Conservation (phyloP, 2,888 invertebrate species). For the Tridacna gigas region DNA sequence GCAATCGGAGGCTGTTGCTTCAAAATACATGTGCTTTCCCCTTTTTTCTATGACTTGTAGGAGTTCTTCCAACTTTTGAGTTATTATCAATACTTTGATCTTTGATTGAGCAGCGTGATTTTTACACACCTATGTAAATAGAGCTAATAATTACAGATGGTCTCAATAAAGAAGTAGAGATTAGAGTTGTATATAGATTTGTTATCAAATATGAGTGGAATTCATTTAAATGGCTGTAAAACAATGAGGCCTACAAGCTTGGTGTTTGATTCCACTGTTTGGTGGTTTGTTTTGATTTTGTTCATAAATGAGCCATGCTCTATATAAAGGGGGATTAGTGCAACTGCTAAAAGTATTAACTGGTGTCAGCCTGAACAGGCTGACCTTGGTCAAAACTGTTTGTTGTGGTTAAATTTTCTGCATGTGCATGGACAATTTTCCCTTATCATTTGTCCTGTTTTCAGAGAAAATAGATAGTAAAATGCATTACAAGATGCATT, state of each 20-base stretch:
- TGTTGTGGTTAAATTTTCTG: too few relatives aligned
- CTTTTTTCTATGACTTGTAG: neutral
- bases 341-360: too few relatives aligned
- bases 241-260: neutral
- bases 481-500: too few relatives aligned
- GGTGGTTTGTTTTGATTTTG: slow-evolving; percentile 1
- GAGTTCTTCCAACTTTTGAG: neutral
- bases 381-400: too few relatives aligned
- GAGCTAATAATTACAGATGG: slow-evolving; percentile 30
- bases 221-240: slow-evolving; percentile 17
- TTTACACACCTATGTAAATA: slow-evolving; percentile 23
- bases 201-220: slow-evolving; percentile 26
- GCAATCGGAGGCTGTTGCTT: too few relatives aligned
- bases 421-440: too few relatives aligned
- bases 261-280: slow-evolving; percentile 27
- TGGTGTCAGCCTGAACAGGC: too few relatives aligned
- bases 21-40: neutral
- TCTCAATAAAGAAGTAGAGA: neutral
- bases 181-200: neutral
- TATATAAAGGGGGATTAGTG: too few relatives aligned
- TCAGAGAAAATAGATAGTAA: too few relatives aligned
- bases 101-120: slow-evolving; percentile 10
- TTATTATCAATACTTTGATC: slow-evolving; percentile 17
- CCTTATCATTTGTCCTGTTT: too few relatives aligned
- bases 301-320: too few relatives aligned